Conservation (phyloP, 2,113 vertebrate species). For the Plestiodon gilberti region DNA sequence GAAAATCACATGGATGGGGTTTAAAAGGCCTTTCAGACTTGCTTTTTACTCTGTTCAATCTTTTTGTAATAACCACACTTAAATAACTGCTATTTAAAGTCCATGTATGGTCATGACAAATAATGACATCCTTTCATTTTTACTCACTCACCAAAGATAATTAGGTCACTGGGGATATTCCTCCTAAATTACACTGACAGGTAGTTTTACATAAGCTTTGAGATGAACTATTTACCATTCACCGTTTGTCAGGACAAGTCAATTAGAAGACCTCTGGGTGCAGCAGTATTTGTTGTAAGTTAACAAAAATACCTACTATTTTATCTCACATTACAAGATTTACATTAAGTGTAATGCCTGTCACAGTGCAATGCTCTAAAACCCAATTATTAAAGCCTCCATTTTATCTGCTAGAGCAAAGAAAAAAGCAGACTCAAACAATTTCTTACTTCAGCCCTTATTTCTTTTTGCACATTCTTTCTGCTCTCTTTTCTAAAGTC, state of each 20-base stretch:
- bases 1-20: too few relatives aligned
- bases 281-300: constrained; percentile 49
- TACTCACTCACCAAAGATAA: constrained; percentile 17
- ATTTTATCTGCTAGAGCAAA: not conserved
- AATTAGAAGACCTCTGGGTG: not conserved
- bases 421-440: not conserved
- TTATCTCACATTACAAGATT: constrained; percentile 28
- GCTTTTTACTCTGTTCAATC: not conserved
- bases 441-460: not conserved
- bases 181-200: not conserved
- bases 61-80: not conserved
- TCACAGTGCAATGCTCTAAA: not conserved
- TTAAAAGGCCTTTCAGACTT: not conserved
- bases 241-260: constrained; percentile 18
- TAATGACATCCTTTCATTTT: not conserved
- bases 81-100: not conserved
- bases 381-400: not conserved
- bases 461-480: not conserved
- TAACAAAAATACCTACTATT: constrained; percentile 10
- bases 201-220: not conserved
- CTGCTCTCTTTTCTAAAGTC: not conserved
- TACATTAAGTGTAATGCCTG: constrained; percentile 51
- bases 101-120: not conserved
- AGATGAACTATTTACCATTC: not conserved
- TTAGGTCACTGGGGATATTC: constrained; percentile 36